phyloP scores from a whole-genome alignment of 1,140 invertebrate genomes.

The Aphelenchoides avenae region DNA sequence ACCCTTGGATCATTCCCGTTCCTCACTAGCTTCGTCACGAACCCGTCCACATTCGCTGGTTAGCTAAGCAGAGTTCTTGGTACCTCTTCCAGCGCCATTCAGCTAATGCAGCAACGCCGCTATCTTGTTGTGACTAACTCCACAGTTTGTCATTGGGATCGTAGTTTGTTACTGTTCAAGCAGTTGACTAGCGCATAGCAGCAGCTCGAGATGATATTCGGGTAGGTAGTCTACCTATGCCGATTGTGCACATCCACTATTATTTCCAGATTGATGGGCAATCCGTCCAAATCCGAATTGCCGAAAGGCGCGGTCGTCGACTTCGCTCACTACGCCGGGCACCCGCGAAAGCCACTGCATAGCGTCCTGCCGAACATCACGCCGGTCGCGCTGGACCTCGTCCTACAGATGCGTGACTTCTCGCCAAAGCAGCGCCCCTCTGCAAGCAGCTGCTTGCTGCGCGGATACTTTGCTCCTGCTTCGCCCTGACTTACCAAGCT shows the following conservation, averaged over 20 bases:
- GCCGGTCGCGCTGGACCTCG: conserved; percentile 16
- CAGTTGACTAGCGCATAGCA: conserved; percentile 77
- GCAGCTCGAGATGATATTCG: conserved; percentile 81
- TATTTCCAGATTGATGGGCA: conserved; percentile 37
- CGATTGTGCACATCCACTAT: not conserved
- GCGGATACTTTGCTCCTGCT: conserved; percentile 30
- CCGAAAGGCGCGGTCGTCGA: conserved; percentile 38
- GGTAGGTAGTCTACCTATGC: conserved; percentile 65
- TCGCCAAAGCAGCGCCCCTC: conserved; percentile 37
- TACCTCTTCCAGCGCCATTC: too few relatives aligned
- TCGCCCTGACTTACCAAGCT: too few relatives aligned
- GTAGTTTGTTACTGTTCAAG: too few relatives aligned
- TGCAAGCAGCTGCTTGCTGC: conserved; percentile 32
- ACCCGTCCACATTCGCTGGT: too few relatives aligned
- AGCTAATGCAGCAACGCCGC: too few relatives aligned
- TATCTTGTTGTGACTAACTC: too few relatives aligned
- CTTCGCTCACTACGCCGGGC: conserved; percentile 11
- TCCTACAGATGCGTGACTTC: conserved; percentile 28
- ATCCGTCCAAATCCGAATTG: conserved; percentile 27
- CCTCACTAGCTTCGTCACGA: too few relatives aligned
- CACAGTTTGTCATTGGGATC: too few relatives aligned
- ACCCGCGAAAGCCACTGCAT: conserved; percentile 16
- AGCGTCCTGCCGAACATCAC: conserved; percentile 24
- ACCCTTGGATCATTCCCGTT: too few relatives aligned
- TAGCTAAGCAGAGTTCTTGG: too few relatives aligned